phyloP scores from a whole-genome alignment of 53 echinoderm and acorn worm genomes.

The Stichopus horrens region DNA sequence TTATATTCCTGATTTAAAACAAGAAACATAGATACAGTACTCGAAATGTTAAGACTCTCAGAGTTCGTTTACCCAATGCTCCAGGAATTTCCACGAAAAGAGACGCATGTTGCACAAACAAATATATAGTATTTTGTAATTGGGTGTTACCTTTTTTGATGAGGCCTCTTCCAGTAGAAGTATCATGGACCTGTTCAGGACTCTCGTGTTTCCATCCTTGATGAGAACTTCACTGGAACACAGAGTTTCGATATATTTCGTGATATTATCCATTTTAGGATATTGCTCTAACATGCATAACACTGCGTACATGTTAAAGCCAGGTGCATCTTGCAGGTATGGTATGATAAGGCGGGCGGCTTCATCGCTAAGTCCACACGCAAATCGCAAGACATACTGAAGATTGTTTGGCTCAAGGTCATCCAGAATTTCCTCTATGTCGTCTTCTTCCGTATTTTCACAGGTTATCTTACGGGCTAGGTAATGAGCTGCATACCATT shows the following conservation, averaged over 20 bases:
- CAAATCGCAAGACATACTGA: slow-evolving; percentile 32
- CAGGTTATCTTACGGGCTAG: slow-evolving; percentile 5
- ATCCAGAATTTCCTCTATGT: slow-evolving; percentile 29
- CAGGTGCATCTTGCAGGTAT: slow-evolving; percentile 27
- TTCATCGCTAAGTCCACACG: slow-evolving; percentile 24
- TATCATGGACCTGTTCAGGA: slow-evolving; percentile 31
- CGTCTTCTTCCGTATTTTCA: slow-evolving; percentile 19
- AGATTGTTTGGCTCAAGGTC: slow-evolving; percentile 27
- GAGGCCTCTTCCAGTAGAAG: slow-evolving; percentile 32
- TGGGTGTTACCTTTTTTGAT: slow-evolving; percentile 22
- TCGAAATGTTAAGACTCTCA: slow-evolving; percentile 15
- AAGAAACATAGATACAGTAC: background rate
- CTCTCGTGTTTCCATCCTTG: slow-evolving; percentile 29
- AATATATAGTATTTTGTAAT: background rate
- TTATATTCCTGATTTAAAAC: background rate
- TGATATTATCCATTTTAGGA: slow-evolving; percentile 22
- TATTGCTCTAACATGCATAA: slow-evolving; percentile 33
- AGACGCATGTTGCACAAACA: slow-evolving; percentile 26
- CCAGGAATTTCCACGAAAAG: background rate
- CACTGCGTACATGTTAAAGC: slow-evolving; percentile 31
- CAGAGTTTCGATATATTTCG: slow-evolving; percentile 26
- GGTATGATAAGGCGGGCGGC: slow-evolving; percentile 27
- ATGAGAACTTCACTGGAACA: slow-evolving; percentile 28
- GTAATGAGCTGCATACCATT: slow-evolving; percentile 17
- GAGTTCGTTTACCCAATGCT: slow-evolving; percentile 5